A percentile compares a stretch with the other conserved stretches of the same genome.
phyloP scores from a whole-genome alignment of 1,140 invertebrate species.

The Zaprionus taronus region DNA sequence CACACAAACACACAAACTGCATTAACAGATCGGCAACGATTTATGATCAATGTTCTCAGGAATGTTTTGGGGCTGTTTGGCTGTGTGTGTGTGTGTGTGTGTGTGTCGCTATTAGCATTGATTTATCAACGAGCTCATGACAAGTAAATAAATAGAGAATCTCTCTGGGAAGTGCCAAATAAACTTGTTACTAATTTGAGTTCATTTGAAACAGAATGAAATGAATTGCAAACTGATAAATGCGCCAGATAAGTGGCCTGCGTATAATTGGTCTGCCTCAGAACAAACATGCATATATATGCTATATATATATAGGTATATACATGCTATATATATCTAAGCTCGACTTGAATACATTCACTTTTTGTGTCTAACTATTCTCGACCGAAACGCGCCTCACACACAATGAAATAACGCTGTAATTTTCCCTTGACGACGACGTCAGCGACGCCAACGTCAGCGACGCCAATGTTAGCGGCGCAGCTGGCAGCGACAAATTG shows the following conservation, averaged over 20 bases:
- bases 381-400: constrained; percentile 1
- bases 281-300: too few species aligned
- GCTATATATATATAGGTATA: not conserved
- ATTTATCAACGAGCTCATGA: constrained; percentile 57
- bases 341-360: constrained; percentile 13
- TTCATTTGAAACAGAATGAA: not conserved
- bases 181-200: constrained; percentile 25
- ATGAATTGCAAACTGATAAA: not conserved
- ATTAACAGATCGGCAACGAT: constrained; percentile 38
- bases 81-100: constrained; percentile 46
- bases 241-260: not conserved
- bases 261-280: too few species aligned
- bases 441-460: constrained; percentile 52
- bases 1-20: constrained; percentile 21
- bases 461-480: constrained; percentile 17
- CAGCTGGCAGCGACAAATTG: constrained; percentile 56
- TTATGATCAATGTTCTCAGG: constrained; percentile 46
- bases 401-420: constrained; percentile 24
- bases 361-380: constrained; percentile 9
- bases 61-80: constrained; percentile 47
- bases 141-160: constrained; percentile 2
- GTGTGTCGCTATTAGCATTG: constrained; percentile 69
- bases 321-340: not conserved
- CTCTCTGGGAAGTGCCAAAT: not conserved
- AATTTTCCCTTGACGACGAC: constrained; percentile 62